These are phyloP conservation scores for Callaeas wilsoni DNA, from an alignment of 2,113 vertebrate species.

Conservation along the genomic window DNA sequence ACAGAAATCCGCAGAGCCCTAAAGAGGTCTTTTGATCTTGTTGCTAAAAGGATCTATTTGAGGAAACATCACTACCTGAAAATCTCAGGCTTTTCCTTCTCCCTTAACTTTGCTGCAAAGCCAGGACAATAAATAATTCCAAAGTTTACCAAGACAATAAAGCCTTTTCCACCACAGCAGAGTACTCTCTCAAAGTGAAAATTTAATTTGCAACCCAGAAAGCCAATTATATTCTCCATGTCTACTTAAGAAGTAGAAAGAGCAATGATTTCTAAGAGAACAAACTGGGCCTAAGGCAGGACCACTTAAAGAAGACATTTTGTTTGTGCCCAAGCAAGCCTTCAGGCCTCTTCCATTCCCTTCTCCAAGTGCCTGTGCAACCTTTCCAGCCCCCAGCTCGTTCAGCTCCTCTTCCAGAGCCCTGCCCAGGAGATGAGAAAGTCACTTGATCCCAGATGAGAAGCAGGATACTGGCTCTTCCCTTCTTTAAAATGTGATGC, in stretches of 20 bases:
- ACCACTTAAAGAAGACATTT: neutral
- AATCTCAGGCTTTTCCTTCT: neutral
- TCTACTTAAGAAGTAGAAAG: neutral
- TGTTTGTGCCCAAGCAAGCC: neutral
- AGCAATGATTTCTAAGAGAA: neutral
- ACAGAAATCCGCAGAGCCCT: neutral
- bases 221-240: neutral
- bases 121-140: neutral
- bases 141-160: neutral
- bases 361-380: neutral
- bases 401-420: neutral
- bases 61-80: neutral
- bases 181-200: neutral
- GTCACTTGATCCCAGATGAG: rapidly evolving
- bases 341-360: neutral
- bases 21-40: neutral
- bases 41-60: neutral
- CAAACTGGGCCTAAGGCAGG: neutral
- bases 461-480: rapidly evolving
- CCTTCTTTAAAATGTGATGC: neutral
- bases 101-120: neutral
- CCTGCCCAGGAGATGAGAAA: neutral
- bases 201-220: neutral
- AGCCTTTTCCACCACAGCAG: neutral
- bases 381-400: neutral